Evolutionary conservation across 2,113 vertebrate species (phyloP), one percentile per base, ranked within the genome.

Genomic region (Edolisoma coerulescens): DNA sequence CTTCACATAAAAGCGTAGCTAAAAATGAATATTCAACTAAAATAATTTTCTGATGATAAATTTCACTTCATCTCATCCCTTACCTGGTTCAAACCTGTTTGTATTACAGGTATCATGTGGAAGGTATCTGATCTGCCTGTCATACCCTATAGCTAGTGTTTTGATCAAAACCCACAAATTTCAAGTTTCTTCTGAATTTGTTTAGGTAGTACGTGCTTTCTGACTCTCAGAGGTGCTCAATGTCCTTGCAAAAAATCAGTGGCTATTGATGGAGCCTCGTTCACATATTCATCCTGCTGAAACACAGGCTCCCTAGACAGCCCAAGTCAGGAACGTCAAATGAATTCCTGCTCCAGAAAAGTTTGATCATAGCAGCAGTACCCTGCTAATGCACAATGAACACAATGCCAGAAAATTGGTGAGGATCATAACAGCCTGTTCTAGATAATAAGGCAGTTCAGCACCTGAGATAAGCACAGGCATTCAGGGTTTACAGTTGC

Each of bases 1-100:
- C 18, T 90, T 95, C 54, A 71, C 64, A 57, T 64, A 28, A 88
- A 96, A 86, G 11, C n/a, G 26, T 49, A 56, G 44, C 39, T 84
- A 78, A 90, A 87, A 93, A 86, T 67, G 54, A 81, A 81, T 90
- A 81, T 49, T 89, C 47, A 67, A 32, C 22, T 50, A 67, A 75
- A 37, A 18, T 22, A 45, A 68, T 90, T 68, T 68, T 78, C 14
- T 84, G 60, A 79, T 45, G 75, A 53, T 27, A 71, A 60, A n/a
- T 70, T 50, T 77, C 10, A 41, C 11, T 80, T 88, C 24, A 50
- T 80, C 39, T 76, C 56, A 35, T 68, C 26, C 8, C 20, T 93
- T 64, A 60, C 8, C 7, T 59, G 8, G 8, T 83, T 85, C 50
- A 67, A 89, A 41, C 9, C 26, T 71, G 22, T 63, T 84, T 71